phyloP scores from a whole-genome alignment of 1,140 invertebrate genomes.

The Elysia chlorotica region DNA sequence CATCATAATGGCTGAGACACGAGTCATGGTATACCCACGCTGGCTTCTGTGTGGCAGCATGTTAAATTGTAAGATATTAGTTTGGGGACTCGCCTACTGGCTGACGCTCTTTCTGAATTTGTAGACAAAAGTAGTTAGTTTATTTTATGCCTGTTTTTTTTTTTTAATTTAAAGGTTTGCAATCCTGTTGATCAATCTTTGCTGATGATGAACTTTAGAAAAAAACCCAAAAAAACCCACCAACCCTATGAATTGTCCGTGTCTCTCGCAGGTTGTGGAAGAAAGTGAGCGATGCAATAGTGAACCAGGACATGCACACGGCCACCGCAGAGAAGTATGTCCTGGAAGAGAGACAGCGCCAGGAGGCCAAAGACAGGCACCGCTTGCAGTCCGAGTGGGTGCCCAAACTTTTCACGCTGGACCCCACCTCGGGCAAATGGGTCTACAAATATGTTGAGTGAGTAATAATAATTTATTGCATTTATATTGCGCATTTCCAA shows the following conservation, averaged over 20 bases:
- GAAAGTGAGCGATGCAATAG: constrained; percentile 82
- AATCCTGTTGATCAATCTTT: not conserved
- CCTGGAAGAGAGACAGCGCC: constrained; percentile 84
- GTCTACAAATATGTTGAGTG: constrained; percentile 73
- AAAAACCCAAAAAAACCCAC: not conserved
- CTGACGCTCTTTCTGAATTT: too few relatives aligned
- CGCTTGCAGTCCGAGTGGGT: constrained; percentile 69
- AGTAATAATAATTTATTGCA: constrained; percentile 20
- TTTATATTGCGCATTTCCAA: not conserved
- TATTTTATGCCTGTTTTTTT: not conserved
- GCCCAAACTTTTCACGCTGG: constrained; percentile 75
- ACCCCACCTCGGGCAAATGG: constrained; percentile 73
- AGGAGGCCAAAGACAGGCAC: constrained; percentile 72
- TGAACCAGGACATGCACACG: constrained; percentile 76
- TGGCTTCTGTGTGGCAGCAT: too few relatives aligned
- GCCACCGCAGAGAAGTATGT: constrained; percentile 89
- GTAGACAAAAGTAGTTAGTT: too few relatives aligned
- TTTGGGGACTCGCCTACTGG: too few relatives aligned
- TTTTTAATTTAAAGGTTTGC: not conserved
- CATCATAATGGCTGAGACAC: too few relatives aligned
- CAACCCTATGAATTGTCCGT: not conserved
- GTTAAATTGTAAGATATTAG: too few relatives aligned
- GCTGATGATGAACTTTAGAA: not conserved
- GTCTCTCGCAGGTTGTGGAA: constrained; percentile 72
- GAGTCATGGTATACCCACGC: too few relatives aligned